Evolutionary conservation across 64 coral and sea anemone species (phyloP), one percentile per base, ranked within the genome.

Genomic region (Montipora efflorescens): DNA sequence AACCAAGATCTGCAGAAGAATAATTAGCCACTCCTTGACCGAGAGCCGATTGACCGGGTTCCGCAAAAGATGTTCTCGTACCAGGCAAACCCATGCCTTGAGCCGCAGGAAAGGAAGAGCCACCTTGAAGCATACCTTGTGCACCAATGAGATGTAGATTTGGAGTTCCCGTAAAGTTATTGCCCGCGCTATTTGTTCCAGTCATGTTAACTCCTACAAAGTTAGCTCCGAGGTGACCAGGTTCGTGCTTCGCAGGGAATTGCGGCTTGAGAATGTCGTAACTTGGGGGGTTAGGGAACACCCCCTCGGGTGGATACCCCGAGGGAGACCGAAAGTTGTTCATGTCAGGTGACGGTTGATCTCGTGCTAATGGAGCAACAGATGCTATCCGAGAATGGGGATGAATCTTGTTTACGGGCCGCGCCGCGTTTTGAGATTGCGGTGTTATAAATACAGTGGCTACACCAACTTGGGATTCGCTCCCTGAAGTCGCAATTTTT

Each of bases 311-410:
- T 0, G 66, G 64, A 28, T 86, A 86, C 25, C 15, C 47, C 2
- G 7, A 0, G 46, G 82, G 45, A 10, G 16, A 70, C 10, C 64
- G 46, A 64, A 70, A 71, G 19, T 86, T 86, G 16, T 25, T 86
- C 45, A 71, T 15, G 82, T 72, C 43, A 9, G 82, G 6, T 7
- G 68, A 15, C 2, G 64, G 82, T 14, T 48, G 82, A 50, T 20
- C 71, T 22, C 82, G 82, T 18, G 82, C 82, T 4, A 86, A 62
- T n/a, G 82, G 82, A 46, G 82, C 82, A 44, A 86, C 82, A n/a
- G 82, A 71, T 5, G 82, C 82, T 50, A 86, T 86, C 45, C 82
- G 62, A 0, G 82, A 86, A 14, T 86, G 82, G 3, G 82, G 82
- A 5, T 86, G 82, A 46, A 86, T 86, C 45, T 72, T 86, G 82